Evolutionary conservation across 2,113 vertebrate genomes (phyloP).

Genomic region (Syrmaticus mikado): DNA sequence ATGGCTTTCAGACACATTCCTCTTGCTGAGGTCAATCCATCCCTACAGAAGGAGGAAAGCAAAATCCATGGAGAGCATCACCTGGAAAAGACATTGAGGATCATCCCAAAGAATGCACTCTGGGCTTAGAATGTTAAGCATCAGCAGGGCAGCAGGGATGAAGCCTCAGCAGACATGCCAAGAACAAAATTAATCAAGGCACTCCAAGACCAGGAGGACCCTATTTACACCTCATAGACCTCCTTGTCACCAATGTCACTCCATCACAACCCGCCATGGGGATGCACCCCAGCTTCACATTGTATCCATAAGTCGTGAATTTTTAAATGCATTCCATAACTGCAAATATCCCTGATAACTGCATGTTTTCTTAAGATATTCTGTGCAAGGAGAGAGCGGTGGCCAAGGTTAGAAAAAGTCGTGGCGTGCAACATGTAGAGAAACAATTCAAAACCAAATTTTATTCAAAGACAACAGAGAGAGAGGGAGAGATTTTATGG

Average conservation of each 20-base stretch:
- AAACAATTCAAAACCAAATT: neutral
- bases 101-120: neutral
- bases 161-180: neutral
- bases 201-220: neutral
- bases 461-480: neutral
- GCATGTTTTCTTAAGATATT: neutral
- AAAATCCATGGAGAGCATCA: neutral
- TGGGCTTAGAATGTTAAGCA: neutral
- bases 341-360: rapidly evolving
- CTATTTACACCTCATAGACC: neutral
- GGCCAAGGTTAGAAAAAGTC: neutral
- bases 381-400: neutral
- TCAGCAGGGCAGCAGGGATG: neutral
- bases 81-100: neutral
- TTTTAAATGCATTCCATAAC: neutral
- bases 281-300: neutral
- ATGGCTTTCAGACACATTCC: neutral
- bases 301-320: neutral
- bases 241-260: neutral
- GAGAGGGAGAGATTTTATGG: neutral
- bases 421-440: neutral
- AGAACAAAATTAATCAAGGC: neutral
- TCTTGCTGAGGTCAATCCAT: neutral
- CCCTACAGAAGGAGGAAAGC: neutral
- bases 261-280: rapidly evolving